Percentiles rank a stretch among this genome's conserved stretches.
These are phyloP conservation scores for Drosophila sucinea DNA, from an alignment of 1,140 invertebrate genomes.

Conservation along the genomic window DNA sequence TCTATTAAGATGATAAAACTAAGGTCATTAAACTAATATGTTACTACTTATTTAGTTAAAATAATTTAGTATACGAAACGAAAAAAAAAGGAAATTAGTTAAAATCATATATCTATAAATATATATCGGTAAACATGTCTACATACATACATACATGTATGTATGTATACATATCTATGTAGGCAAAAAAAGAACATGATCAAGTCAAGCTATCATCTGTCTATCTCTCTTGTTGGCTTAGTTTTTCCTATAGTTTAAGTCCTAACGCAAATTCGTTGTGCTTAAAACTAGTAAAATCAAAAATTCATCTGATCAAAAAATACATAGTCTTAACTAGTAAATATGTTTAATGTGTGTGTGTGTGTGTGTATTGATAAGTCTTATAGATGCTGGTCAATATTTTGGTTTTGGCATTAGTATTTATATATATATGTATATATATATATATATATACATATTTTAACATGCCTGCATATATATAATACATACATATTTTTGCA, in stretches of 20 bases:
- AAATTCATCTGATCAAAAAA: not conserved
- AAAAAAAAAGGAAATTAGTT: not conserved
- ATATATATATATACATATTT: slow-evolving; percentile 17
- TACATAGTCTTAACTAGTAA: slow-evolving; percentile 6
- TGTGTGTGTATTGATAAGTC: slow-evolving; percentile 32
- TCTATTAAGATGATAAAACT: slow-evolving; percentile 1
- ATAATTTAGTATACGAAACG: slow-evolving; percentile 3
- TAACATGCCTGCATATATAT: slow-evolving; percentile 12
- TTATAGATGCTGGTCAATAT: slow-evolving; percentile 64
- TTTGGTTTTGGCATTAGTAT: slow-evolving; percentile 71
- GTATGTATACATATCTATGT: not conserved
- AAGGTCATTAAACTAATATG: not conserved
- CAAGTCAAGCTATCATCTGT: slow-evolving; percentile 6
- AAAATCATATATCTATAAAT: slow-evolving; percentile 1
- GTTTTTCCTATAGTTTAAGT: not conserved
- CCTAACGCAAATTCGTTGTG: not conserved
- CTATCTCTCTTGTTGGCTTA: slow-evolving; percentile 4
- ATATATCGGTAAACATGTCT: not conserved
- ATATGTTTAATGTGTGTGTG: slow-evolving; percentile 5
- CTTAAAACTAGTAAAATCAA: slow-evolving; percentile 6
- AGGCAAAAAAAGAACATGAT: not conserved
- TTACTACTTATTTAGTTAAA: slow-evolving; percentile 1
- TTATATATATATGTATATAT: slow-evolving; percentile 27
- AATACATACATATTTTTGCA: slow-evolving; percentile 4
- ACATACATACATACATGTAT: not conserved